A percentile compares a stretch with the other conserved stretches of the same genome.
These are phyloP conservation scores for Bicyclus anynana DNA, from an alignment of 1,140 invertebrate genomes.

Conservation along the genomic window DNA sequence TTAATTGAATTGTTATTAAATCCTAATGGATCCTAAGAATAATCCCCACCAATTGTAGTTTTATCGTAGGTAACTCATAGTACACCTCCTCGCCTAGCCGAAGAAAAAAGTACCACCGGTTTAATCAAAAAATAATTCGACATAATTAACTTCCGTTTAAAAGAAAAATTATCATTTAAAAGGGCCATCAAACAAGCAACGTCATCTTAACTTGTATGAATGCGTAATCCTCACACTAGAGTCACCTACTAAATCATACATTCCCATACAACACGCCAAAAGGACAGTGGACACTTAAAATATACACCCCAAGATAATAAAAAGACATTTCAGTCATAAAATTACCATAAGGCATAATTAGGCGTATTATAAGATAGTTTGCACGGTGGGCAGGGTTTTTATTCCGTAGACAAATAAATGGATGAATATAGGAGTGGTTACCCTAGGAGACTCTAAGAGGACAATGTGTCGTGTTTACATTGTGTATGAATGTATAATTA, in stretches of 20 bases:
- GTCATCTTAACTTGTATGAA: slow-evolving; percentile 20
- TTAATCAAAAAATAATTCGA: neutral
- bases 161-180: slow-evolving; percentile 14
- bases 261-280: slow-evolving; percentile 34
- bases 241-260: slow-evolving; percentile 28
- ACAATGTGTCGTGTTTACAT: slow-evolving; percentile 67
- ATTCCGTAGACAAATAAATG: slow-evolving; percentile 42
- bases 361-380: slow-evolving; percentile 60
- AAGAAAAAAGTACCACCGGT: no score
- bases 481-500: slow-evolving; percentile 70
- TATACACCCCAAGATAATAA: slow-evolving; percentile 55
- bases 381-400: slow-evolving; percentile 46
- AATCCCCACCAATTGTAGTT: no score
- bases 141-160: neutral
- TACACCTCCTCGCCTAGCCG: neutral
- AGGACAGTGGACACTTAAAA: slow-evolving; percentile 43
- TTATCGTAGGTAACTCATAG: no score
- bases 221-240: slow-evolving; percentile 26
- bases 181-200: slow-evolving; percentile 6
- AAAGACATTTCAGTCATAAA: slow-evolving; percentile 54
- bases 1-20: no score
- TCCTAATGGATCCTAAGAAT: no score
- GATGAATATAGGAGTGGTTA: slow-evolving; percentile 21
- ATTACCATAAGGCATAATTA: slow-evolving; percentile 72
- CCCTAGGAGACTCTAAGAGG: slow-evolving; percentile 26